Percentiles rank a stretch among this genome's conserved stretches.
phyloP scores from a whole-genome alignment of 2,888 invertebrate species.

The Campaea margaritaria region DNA sequence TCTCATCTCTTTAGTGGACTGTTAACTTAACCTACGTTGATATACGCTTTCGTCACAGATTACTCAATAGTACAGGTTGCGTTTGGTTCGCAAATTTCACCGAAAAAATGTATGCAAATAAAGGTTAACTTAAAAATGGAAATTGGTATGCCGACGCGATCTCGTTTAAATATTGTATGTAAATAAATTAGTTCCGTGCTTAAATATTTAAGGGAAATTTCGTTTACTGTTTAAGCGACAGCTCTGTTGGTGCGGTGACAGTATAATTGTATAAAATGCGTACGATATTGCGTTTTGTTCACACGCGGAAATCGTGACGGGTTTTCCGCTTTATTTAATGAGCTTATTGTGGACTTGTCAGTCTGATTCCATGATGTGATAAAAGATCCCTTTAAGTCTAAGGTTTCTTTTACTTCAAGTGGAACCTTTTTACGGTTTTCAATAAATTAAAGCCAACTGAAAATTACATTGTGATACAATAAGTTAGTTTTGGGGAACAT shows the following conservation, averaged over 20 bases:
- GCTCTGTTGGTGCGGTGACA: conserved; percentile 37
- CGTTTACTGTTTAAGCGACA: conserved; percentile 32
- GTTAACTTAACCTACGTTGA: no score
- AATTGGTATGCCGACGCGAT: conserved; percentile 57
- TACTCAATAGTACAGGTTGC: not conserved
- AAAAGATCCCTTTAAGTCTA: no score
- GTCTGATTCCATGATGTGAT: no score
- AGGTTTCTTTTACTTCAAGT: no score
- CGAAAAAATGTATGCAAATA: conserved; percentile 40
- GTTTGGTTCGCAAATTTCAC: conserved; percentile 41
- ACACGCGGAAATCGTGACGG: conserved; percentile 20
- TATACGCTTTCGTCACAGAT: no score
- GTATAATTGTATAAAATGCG: conserved; percentile 36
- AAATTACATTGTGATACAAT: no score
- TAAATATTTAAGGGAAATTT: conserved; percentile 32
- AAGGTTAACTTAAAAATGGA: conserved; percentile 57
- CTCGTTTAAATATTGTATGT: conserved; percentile 55
- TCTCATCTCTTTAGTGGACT: no score
- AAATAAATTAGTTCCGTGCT: conserved; percentile 51
- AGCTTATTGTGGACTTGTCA: not conserved
- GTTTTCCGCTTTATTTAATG: conserved; percentile 7
- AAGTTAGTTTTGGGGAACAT: no score
- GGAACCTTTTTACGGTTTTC: no score
- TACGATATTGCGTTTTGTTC: conserved; percentile 22
- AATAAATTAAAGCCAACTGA: no score